These are phyloP conservation scores for Macropis europaea DNA, from an alignment of 2,888 invertebrate genomes.

Conservation along the genomic window DNA sequence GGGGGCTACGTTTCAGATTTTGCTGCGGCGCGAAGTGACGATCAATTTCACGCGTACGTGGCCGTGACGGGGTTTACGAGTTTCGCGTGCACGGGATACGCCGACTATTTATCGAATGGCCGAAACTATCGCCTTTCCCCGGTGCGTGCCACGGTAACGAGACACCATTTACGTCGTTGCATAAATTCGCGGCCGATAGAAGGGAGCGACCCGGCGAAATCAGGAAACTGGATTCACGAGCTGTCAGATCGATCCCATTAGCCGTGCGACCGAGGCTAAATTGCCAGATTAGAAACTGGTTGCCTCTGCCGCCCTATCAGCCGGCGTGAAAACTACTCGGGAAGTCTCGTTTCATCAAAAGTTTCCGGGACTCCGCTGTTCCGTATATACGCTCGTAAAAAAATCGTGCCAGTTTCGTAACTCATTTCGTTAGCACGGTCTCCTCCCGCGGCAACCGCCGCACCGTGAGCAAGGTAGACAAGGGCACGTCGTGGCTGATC, in stretches of 20 bases:
- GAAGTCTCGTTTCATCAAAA: constrained; percentile 32
- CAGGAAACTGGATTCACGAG: constrained; percentile 20
- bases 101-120: constrained; percentile 33
- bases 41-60: constrained; percentile 52
- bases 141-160: constrained; percentile 13
- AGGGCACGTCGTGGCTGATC: constrained; percentile 46
- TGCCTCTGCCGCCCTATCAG: too few species aligned
- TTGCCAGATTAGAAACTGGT: constrained; percentile 25
- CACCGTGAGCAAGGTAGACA: constrained; percentile 1
- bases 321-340: constrained; percentile 7
- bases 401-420: constrained; percentile 27
- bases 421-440: constrained; percentile 26
- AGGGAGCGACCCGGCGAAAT: neutral
- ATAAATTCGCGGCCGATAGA: constrained; percentile 27
- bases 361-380: constrained; percentile 7
- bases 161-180: constrained; percentile 20
- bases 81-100: constrained; percentile 32
- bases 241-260: constrained; percentile 22
- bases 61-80: constrained; percentile 26
- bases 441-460: neutral
- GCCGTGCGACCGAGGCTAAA: constrained; percentile 14
- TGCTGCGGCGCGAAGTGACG: constrained; percentile 22
- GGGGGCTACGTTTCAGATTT: constrained; percentile 41
- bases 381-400: constrained; percentile 14
- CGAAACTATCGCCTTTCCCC: constrained; percentile 31